Conservation (phyloP, 2,888 invertebrate genomes). For the Acheta domesticus region DNA sequence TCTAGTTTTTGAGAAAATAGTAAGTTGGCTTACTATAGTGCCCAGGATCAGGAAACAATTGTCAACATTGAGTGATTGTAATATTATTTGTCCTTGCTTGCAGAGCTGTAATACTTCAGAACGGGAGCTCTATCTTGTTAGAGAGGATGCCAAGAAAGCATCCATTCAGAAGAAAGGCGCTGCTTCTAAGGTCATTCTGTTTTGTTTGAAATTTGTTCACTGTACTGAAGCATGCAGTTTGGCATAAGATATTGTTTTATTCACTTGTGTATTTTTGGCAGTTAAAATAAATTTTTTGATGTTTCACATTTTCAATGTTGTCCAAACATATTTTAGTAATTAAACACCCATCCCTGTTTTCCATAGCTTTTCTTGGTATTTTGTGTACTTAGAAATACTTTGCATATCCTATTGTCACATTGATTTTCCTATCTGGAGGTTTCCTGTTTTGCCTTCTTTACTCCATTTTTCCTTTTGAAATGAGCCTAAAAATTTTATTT, state of each 20-base stretch:
- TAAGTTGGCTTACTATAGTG: slow-evolving; percentile 43
- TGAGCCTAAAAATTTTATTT: too few species aligned
- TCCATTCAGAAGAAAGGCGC: slow-evolving; percentile 19
- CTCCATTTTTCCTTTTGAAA: too few species aligned
- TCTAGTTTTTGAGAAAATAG: slow-evolving; percentile 59
- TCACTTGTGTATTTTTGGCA: not conserved
- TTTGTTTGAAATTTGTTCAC: not conserved
- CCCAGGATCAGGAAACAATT: not conserved
- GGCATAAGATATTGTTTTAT: not conserved
- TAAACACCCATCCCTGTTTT: too few species aligned
- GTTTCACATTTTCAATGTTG: too few species aligned
- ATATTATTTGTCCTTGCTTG: not conserved
- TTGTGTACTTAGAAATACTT: too few species aligned
- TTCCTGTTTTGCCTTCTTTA: too few species aligned
- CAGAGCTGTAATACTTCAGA: slow-evolving; percentile 39
- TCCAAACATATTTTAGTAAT: too few species aligned
- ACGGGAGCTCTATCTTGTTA: slow-evolving; percentile 51
- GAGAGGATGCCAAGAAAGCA: slow-evolving; percentile 47
- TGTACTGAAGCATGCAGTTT: not conserved
- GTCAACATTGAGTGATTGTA: not conserved
- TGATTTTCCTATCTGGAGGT: too few species aligned
- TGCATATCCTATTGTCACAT: too few species aligned
- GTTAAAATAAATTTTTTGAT: too few species aligned
- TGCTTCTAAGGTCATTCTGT: slow-evolving; percentile 32
- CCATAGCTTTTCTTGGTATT: too few species aligned